These are phyloP conservation scores for Apostichopus japonicus DNA, from an alignment of 35 echinoderm and acorn worm species.

Conservation along the genomic window DNA sequence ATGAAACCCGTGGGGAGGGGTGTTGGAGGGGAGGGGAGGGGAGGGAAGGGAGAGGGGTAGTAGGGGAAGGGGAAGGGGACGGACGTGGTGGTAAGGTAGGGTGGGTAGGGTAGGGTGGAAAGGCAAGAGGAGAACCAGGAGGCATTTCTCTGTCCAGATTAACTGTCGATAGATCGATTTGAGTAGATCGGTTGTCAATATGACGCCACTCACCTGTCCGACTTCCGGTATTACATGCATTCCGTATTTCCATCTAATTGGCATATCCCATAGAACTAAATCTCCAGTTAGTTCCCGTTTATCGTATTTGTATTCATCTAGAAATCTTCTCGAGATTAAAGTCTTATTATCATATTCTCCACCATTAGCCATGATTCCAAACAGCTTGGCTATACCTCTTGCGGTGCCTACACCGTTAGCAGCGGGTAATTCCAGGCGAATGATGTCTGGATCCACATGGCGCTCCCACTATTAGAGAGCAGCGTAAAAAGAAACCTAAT, in stretches of 20 bases:
- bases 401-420: slow-evolving; percentile 36
- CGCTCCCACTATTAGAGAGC: background rate
- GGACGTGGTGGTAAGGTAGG: too few species aligned
- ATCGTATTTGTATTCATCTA: slow-evolving; percentile 18
- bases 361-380: slow-evolving; percentile 37
- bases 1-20: too few species aligned
- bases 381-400: slow-evolving; percentile 20
- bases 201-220: background rate
- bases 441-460: background rate
- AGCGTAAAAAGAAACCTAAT: background rate
- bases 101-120: too few species aligned
- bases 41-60: too few species aligned
- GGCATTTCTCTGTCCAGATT: too few species aligned
- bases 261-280: background rate
- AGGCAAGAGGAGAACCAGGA: too few species aligned
- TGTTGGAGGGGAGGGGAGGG: too few species aligned
- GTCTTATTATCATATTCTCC: slow-evolving; percentile 12
- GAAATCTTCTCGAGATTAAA: slow-evolving; percentile 1
- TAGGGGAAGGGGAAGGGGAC: too few species aligned
- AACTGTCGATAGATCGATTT: too few species aligned
- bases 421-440: background rate
- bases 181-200: too few species aligned
- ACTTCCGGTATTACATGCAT: background rate
- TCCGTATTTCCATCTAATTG: background rate
- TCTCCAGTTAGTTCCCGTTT: background rate